A percentile compares a stretch with the other conserved stretches of the same genome.
phyloP scores from a whole-genome alignment of 2,888 invertebrate species.

The Geophilus truncorum region DNA sequence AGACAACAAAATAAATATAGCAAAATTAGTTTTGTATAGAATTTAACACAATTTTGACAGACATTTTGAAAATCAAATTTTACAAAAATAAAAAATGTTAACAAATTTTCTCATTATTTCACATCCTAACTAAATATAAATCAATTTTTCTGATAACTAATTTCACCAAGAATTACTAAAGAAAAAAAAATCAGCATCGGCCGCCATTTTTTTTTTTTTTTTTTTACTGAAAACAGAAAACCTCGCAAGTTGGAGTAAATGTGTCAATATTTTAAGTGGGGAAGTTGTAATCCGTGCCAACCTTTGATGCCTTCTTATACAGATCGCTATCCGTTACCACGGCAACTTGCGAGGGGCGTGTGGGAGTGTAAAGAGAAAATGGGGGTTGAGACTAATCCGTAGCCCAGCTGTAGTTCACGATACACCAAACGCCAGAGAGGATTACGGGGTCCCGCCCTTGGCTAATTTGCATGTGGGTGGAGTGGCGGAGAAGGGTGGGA shows the following conservation, averaged over 20 bases:
- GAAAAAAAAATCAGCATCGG: no score
- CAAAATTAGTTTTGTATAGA: no score
- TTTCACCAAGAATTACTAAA: no score
- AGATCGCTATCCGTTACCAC: background rate
- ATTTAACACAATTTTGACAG: no score
- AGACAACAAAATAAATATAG: no score
- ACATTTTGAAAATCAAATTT: no score
- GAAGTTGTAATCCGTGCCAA: slow-evolving; percentile 4
- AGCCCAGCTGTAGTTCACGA: slow-evolving; percentile 24
- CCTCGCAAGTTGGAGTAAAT: background rate
- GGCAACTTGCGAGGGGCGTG: background rate
- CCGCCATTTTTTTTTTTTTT: no score
- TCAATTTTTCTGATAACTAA: no score
- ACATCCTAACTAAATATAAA: no score
- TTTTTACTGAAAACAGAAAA: background rate
- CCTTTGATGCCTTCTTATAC: slow-evolving; percentile 7
- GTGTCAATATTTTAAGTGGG: background rate
- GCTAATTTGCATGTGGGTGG: slow-evolving; percentile 23
- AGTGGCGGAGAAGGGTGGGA: background rate
- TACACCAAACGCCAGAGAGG: slow-evolving; percentile 24
- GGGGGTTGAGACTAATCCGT: slow-evolving; percentile 13
- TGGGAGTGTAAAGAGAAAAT: background rate
- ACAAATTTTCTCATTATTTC: no score
- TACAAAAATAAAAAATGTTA: no score
- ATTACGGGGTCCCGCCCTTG: slow-evolving; percentile 23